phyloP scores from a whole-genome alignment of 2,888 invertebrate genomes.

The Cylindroiulus punctatus region DNA sequence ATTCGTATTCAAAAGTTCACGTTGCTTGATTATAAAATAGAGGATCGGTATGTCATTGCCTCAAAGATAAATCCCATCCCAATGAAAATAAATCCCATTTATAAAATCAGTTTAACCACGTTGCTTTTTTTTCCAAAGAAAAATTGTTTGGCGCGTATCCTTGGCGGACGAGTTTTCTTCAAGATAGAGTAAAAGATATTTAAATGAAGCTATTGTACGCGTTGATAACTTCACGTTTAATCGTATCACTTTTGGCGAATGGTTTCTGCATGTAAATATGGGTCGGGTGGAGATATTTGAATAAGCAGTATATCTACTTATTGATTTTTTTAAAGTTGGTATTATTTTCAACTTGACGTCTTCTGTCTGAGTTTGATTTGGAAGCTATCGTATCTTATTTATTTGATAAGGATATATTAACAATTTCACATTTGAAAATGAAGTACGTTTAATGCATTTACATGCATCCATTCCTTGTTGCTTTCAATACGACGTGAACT shows the following conservation, averaged over 20 bases:
- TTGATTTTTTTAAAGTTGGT: too few species aligned
- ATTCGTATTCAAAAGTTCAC: background rate
- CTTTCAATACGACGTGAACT: too few species aligned
- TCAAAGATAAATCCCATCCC: background rate
- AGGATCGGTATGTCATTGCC: slow-evolving; percentile 9
- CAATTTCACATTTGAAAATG: too few species aligned
- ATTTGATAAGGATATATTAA: too few species aligned
- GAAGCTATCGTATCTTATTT: too few species aligned
- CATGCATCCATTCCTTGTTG: too few species aligned
- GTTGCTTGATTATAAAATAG: background rate
- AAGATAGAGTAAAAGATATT: slow-evolving; percentile 3
- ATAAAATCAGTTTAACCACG: background rate
- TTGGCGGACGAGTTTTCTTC: background rate
- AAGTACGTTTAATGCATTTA: too few species aligned
- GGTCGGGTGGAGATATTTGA: too few species aligned
- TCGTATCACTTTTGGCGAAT: background rate
- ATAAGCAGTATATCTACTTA: too few species aligned
- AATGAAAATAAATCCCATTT: slow-evolving; percentile 22
- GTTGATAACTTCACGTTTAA: background rate
- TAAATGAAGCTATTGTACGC: slow-evolving; percentile 14
- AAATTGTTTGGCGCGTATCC: background rate
- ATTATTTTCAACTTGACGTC: too few species aligned
- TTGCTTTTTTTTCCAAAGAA: background rate
- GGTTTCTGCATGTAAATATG: background rate
- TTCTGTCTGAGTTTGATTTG: too few species aligned